These are phyloP conservation scores for Bambusicola thoracicus DNA, from an alignment of 2,113 vertebrate genomes.

Conservation along the genomic window DNA sequence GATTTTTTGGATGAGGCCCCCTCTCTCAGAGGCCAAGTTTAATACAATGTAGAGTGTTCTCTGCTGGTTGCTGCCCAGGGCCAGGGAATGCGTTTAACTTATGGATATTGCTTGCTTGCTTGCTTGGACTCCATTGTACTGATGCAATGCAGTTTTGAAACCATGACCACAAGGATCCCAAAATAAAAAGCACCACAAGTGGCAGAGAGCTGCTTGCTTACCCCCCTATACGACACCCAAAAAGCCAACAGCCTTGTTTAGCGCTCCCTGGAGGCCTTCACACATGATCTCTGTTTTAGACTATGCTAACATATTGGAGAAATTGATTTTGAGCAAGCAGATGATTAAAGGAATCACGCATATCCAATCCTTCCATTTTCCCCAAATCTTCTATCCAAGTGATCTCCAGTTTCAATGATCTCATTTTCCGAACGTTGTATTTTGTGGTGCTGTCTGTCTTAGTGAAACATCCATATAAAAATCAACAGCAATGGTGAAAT, in stretches of 20 bases:
- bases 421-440: neutral
- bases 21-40: neutral
- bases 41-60: neutral
- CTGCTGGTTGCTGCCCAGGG: neutral
- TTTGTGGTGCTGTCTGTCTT: neutral
- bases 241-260: neutral
- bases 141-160: neutral
- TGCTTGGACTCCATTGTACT: neutral
- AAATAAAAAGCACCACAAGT: neutral
- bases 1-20: neutral
- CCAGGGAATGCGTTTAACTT: neutral
- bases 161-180: neutral
- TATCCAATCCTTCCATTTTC: neutral
- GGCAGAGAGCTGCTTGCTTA: neutral
- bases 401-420: neutral
- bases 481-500: neutral
- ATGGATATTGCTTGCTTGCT: neutral
- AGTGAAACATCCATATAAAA: neutral
- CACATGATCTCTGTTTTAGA: neutral
- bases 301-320: neutral
- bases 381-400: neutral
- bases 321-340: neutral
- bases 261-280: neutral
- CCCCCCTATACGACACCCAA: neutral
- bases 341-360: neutral